Conservation (phyloP, 2,113 vertebrate species). For the Argyrosomus japonicus region DNA sequence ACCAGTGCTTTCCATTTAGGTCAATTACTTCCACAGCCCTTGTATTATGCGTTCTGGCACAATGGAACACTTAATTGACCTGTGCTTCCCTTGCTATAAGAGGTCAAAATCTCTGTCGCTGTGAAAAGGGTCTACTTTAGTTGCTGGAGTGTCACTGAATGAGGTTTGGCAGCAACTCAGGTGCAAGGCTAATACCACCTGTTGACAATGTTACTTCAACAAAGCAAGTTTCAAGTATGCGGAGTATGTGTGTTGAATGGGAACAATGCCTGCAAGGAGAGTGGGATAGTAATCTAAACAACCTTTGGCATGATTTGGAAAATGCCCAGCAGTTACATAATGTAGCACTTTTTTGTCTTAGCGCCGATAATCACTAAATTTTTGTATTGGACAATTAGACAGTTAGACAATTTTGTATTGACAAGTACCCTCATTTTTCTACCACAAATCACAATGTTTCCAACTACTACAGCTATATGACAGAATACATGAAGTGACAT, state of each 20-base stretch:
- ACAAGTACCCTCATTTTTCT: not conserved
- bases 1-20: not conserved
- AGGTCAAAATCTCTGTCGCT: not conserved
- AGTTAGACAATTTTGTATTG: not conserved
- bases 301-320: not conserved
- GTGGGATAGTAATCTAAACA: not conserved
- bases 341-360: not conserved
- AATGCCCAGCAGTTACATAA: not conserved
- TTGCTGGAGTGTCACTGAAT: not conserved
- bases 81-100: not conserved
- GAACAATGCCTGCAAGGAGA: no score
- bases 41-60: constrained; percentile 6
- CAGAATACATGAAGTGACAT: not conserved
- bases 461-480: not conserved
- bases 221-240: constrained; percentile 7
- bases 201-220: no score
- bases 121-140: constrained; percentile 3
- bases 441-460: not conserved
- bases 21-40: not conserved
- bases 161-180: not conserved
- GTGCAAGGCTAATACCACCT: no score
- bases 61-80: not conserved
- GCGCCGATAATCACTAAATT: not conserved
- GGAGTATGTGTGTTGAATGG: not conserved
- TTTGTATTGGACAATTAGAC: not conserved